Evolutionary conservation across 37 sponge, comb jelly and placozoan genomes (phyloP).

Genomic region (Aplysina aerophoba): DNA sequence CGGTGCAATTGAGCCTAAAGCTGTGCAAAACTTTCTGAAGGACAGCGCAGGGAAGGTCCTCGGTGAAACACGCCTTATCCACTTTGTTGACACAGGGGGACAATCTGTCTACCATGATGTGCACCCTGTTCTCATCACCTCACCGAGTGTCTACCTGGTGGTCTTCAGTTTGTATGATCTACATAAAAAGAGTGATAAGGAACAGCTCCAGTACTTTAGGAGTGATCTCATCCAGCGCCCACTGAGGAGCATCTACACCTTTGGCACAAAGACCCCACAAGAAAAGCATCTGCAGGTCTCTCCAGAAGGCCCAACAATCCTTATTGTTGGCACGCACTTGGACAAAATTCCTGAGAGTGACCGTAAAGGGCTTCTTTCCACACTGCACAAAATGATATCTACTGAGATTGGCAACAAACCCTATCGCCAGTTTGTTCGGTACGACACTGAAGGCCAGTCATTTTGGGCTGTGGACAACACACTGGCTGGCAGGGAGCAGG

Average conservation of each 20-base stretch:
- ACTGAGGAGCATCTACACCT: constrained; percentile 24
- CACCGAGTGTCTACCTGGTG: too few relatives aligned
- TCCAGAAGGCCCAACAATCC: background rate
- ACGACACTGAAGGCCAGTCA: background rate
- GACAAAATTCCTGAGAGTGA: background rate
- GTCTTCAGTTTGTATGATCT: too few relatives aligned
- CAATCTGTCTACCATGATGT: too few relatives aligned
- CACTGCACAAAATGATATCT: background rate
- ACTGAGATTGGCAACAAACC: background rate
- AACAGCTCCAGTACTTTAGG: background rate
- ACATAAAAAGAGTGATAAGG: too few relatives aligned
- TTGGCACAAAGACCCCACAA: constrained; percentile 1
- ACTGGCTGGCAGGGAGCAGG: constrained; percentile 9
- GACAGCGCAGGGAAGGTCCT: too few relatives aligned
- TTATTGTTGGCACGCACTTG: constrained; percentile 15
- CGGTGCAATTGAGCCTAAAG: too few relatives aligned
- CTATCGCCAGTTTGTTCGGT: background rate
- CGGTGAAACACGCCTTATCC: too few relatives aligned
- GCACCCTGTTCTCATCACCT: too few relatives aligned
- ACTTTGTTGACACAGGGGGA: too few relatives aligned
- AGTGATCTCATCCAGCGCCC: constrained; percentile 7
- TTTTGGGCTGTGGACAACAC: constrained; percentile 38
- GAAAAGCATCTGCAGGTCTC: background rate
- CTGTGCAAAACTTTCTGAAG: too few relatives aligned
- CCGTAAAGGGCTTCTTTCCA: background rate